Evolutionary conservation across 1,140 invertebrate species (phyloP).

Genomic region (Triops longicaudatus): DNA sequence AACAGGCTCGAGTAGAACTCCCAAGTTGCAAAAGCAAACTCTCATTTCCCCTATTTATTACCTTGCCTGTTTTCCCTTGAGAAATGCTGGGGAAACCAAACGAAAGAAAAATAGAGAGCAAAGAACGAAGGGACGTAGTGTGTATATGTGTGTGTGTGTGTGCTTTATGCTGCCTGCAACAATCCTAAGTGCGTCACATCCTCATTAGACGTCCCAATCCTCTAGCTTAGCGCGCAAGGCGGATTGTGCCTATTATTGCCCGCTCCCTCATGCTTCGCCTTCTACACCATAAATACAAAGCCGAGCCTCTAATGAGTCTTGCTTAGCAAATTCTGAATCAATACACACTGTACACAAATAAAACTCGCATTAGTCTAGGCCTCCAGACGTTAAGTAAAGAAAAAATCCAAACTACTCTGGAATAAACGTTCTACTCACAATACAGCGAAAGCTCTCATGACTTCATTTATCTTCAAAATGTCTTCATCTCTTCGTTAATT

Average conservation of each 20-base stretch:
- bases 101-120: not conserved
- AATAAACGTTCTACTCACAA: no score
- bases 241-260: slow-evolving; percentile 11
- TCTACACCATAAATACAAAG: slow-evolving; percentile 9
- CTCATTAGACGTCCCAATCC: slow-evolving; percentile 10
- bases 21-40: not conserved
- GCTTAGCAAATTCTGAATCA: not conserved
- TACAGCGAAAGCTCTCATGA: no score
- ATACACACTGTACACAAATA: not conserved
- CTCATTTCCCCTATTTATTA: not conserved
- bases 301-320: slow-evolving; percentile 1
- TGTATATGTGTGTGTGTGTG: not conserved
- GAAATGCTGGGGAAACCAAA: not conserved
- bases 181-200: slow-evolving; percentile 11
- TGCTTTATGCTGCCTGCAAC: not conserved
- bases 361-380: not conserved
- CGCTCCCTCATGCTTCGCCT: not conserved
- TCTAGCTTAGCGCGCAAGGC: slow-evolving; percentile 5
- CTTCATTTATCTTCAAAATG: no score
- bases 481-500: not conserved
- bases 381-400: no score
- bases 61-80: not conserved
- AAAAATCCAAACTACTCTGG: not conserved
- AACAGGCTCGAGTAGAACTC: not conserved
- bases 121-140: not conserved